Percentiles rank a stretch among this genome's conserved stretches.
These are phyloP conservation scores for Mystacides longicornis DNA, from an alignment of 2,888 invertebrate genomes.

Conservation along the genomic window DNA sequence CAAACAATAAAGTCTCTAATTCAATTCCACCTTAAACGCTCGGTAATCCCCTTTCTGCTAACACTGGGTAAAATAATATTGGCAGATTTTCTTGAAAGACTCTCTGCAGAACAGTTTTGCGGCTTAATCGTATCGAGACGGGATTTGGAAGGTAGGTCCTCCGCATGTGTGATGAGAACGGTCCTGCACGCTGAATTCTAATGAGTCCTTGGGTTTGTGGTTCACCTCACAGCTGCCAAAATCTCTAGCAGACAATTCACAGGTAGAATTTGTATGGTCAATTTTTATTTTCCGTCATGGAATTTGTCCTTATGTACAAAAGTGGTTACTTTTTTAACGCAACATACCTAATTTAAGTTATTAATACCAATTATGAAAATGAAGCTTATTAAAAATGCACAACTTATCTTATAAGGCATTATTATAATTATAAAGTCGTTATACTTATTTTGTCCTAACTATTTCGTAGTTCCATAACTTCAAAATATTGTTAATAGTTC, in stretches of 20 bases:
- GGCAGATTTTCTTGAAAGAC: background rate
- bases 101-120: background rate
- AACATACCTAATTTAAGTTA: no score
- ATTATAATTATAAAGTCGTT: no score
- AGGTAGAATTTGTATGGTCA: no score
- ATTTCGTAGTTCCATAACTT: no score
- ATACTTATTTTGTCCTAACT: no score
- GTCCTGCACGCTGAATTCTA: background rate
- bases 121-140: background rate
- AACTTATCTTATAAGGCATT: no score
- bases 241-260: background rate
- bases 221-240: background rate
- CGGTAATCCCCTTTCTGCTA: background rate
- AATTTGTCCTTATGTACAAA: no score
- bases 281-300: no score
- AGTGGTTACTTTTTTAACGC: no score
- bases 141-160: constrained; percentile 7
- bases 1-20: background rate
- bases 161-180: background rate
- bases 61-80: background rate
- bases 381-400: no score
- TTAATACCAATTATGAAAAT: no score
- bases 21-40: constrained; percentile 1
- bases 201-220: background rate
- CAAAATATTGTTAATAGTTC: no score